Conservation (phyloP, 2,113 vertebrate species). For the Corythaixoides concolor region DNA sequence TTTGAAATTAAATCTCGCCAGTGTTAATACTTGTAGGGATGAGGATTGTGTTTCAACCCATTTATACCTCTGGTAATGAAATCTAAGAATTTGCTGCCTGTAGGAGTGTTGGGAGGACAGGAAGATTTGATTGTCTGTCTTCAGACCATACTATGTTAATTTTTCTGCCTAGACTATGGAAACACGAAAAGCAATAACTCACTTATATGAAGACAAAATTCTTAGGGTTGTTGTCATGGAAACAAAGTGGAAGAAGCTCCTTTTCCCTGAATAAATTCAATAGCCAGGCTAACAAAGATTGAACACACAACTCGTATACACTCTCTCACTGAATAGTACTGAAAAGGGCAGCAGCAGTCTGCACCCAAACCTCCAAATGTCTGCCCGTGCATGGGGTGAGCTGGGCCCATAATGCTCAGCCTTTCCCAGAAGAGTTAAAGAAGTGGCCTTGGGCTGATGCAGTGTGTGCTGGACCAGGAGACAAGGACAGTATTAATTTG, state of each 20-base stretch:
- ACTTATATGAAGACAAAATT: slow-evolving; percentile 67
- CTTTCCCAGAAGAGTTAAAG: background rate
- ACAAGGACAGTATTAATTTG: background rate
- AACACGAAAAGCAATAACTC: slow-evolving; percentile 73
- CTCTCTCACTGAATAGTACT: background rate
- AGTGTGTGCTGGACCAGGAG: background rate
- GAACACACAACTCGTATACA: slow-evolving; percentile 4
- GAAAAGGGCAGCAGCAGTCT: background rate
- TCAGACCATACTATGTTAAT: slow-evolving; percentile 71
- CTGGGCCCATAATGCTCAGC: background rate
- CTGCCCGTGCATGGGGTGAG: accelerated
- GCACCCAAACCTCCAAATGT: background rate
- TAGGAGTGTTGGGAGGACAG: slow-evolving; percentile 30
- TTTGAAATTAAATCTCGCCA: slow-evolving; percentile 64
- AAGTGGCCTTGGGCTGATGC: background rate
- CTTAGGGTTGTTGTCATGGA: slow-evolving; percentile 72
- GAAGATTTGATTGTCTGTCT: slow-evolving; percentile 60
- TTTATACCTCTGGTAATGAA: slow-evolving; percentile 43
- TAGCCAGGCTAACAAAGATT: slow-evolving; percentile 36
- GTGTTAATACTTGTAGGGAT: slow-evolving; percentile 39
- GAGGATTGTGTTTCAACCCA: slow-evolving; percentile 44
- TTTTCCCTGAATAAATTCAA: slow-evolving; percentile 65
- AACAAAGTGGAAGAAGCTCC: slow-evolving; percentile 55
- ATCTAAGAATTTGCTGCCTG: slow-evolving; percentile 42
- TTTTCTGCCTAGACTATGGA: slow-evolving; percentile 62